Evolutionary conservation across 2,113 vertebrate species (phyloP), one percentile per base, ranked within the genome.

Genomic region (Phylloscopus trochilus): DNA sequence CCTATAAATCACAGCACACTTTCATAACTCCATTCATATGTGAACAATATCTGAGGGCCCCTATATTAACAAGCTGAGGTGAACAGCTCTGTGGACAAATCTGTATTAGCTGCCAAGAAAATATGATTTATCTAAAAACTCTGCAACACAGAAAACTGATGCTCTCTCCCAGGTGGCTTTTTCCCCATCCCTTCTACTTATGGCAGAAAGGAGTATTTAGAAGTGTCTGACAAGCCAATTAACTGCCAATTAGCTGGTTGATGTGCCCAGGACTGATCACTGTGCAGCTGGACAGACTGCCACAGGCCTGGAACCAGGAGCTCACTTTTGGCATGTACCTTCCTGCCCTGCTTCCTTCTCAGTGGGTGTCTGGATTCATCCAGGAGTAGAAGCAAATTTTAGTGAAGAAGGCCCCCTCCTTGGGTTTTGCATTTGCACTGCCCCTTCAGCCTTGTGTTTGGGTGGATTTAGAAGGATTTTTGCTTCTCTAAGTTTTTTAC

Each of bases 1-100:
- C 37, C 70, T 66, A 41, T 92, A 95, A 94, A 95, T 92, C 89
- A 95, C 75, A 73, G 58, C 30, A 35, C 13, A 55, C 53, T 80
- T 86, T 83, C 63, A 28, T 62, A 81, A 39, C 79, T 87, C 75
- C 79, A 49, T 53, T 80, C 76, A 64, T 23, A 72, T 10, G 19
- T 78, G 79, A 95, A 83, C 75, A 94, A 51, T 64, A 55, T 41
- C 44, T 47, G 60, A 59, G 35, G 52, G 37, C 9, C 41, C 13
- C 52, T 58, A 0, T 52, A 60, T 91, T 86, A 89, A 90, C 43
- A 80, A 79, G 49, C 69, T 87, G 67, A 39, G 52, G 59, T 4
- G 23, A 94, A 59, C 39, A 76, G 81, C 63, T 87, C 53, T 2
- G 9, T 87, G 62, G 81, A 66, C 51, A 81, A 59, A 55, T 87